phyloP scores from a whole-genome alignment of 2,888 invertebrate species.

The Tetrapedia diversipes region DNA sequence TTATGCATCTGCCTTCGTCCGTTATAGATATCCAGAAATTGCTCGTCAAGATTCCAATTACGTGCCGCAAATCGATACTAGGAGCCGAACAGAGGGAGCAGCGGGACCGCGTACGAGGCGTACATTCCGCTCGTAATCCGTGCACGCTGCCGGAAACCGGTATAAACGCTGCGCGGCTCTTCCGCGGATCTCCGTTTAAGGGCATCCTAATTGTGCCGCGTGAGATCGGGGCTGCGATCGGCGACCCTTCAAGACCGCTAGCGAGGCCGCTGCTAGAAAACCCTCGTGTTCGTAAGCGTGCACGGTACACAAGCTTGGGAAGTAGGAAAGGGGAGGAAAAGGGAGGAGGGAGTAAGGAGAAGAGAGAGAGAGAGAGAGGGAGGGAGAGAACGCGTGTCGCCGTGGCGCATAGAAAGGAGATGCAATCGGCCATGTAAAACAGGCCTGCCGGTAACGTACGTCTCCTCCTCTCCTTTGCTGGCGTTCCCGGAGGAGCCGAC shows the following conservation, averaged over 20 bases:
- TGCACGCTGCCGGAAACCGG: slow-evolving; percentile 55
- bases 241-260: slow-evolving; percentile 58
- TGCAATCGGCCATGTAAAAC: slow-evolving; percentile 75
- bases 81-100: background rate
- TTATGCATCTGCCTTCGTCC: no score
- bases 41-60: slow-evolving; percentile 35
- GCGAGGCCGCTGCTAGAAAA: slow-evolving; percentile 64
- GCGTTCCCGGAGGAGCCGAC: slow-evolving; percentile 47
- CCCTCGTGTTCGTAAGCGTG: slow-evolving; percentile 46
- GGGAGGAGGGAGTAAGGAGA: slow-evolving; percentile 8
- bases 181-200: slow-evolving; percentile 62
- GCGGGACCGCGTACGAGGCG: slow-evolving; percentile 26
- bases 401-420: slow-evolving; percentile 65
- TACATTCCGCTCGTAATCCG: slow-evolving; percentile 53
- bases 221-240: slow-evolving; percentile 66
- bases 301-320: background rate
- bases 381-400: slow-evolving; percentile 67
- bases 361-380: slow-evolving; percentile 6
- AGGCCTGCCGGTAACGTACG: slow-evolving; percentile 71
- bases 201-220: slow-evolving; percentile 68
- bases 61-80: slow-evolving; percentile 15
- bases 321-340: background rate
- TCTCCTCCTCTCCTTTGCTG: slow-evolving; percentile 52
- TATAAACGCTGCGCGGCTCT: slow-evolving; percentile 50
- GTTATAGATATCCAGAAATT: slow-evolving; percentile 12